Evolutionary conservation across 2,888 invertebrate species (phyloP).

Genomic region (Rhagonycha fulva): DNA sequence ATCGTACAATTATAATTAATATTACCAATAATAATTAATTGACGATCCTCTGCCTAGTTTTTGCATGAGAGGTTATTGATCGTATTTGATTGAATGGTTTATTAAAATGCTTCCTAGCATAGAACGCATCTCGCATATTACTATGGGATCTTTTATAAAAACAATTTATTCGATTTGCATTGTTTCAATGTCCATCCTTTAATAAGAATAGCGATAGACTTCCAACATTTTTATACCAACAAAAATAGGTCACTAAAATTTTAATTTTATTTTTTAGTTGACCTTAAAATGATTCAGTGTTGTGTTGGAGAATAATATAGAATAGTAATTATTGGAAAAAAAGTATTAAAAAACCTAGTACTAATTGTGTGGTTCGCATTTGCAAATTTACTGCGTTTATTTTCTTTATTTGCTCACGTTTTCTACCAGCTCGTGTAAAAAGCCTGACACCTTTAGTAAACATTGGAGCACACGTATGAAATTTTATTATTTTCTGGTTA

Average conservation of each 20-base stretch:
- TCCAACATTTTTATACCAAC: not conserved
- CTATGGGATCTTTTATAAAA: no score
- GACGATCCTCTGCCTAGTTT: no score
- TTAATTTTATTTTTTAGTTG: not conserved
- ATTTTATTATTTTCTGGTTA: not conserved
- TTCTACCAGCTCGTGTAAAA: slow-evolving; percentile 17
- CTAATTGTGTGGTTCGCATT: not conserved
- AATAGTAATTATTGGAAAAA: not conserved
- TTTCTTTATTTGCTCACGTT: slow-evolving; percentile 27
- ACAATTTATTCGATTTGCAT: no score
- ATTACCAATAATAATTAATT: no score
- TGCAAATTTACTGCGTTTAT: slow-evolving; percentile 8
- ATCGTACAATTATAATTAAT: no score
- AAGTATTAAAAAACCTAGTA: not conserved
- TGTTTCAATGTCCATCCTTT: no score
- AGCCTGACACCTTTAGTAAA: slow-evolving; percentile 33
- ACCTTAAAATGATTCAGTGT: not conserved
- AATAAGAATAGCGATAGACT: no score
- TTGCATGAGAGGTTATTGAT: no score
- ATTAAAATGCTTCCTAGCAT: no score
- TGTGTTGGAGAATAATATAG: not conserved
- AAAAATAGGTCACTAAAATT: not conserved
- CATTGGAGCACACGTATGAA: slow-evolving; percentile 19
- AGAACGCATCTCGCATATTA: no score
- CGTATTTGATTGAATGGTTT: no score